Conservation (phyloP, 1,140 invertebrate species). For the Cecropterus lyciades region DNA sequence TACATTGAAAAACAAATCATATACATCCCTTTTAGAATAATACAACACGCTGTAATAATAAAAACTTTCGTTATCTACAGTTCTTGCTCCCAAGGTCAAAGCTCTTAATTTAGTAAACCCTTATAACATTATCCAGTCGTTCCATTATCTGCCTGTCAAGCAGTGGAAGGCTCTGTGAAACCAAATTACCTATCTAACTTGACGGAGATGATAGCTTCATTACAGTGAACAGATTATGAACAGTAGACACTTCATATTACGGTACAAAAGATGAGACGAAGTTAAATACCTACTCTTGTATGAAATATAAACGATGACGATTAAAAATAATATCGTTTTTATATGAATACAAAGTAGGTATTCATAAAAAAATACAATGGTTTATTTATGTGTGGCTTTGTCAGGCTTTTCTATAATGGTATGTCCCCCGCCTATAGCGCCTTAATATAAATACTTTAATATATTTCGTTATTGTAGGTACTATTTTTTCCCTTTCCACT, state of each 20-base stretch:
- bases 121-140: not conserved
- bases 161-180: not conserved
- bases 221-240: not conserved
- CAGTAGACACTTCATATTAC: not conserved
- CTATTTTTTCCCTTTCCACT: no score
- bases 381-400: no score
- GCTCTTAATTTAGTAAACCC: not conserved
- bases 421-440: no score
- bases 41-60: not conserved
- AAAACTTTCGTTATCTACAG: not conserved
- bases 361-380: no score
- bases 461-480: no score
- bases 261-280: not conserved
- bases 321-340: no score
- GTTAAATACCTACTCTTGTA: not conserved
- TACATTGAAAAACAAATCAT: no score
- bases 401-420: no score
- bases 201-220: not conserved
- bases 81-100: not conserved
- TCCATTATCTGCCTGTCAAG: constrained; percentile 1
- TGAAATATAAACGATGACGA: no score
- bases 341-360: no score
- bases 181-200: not conserved
- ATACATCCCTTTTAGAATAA: no score
- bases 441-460: no score